phyloP scores from a whole-genome alignment of 1,140 invertebrate species.

The Sipha flava region DNA sequence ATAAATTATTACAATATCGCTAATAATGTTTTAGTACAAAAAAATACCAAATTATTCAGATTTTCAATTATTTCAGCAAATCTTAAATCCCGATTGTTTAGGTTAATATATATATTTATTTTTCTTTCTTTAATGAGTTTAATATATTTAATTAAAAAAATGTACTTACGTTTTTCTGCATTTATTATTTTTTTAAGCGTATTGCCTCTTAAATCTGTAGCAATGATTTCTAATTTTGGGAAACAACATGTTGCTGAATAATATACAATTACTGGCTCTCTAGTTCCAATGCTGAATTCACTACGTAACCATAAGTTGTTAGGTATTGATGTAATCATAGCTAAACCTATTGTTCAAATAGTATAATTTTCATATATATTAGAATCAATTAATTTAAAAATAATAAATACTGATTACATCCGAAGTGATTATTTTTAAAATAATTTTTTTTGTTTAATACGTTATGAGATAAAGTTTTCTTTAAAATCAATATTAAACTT shows the following conservation, averaged over 20 bases:
- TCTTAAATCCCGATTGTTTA: too few species aligned
- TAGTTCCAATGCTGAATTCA: conserved; percentile 36
- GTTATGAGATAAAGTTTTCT: too few species aligned
- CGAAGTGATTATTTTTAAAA: too few species aligned
- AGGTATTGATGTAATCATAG: conserved; percentile 35
- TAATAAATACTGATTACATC: too few species aligned
- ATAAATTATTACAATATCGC: too few species aligned
- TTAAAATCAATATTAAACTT: too few species aligned
- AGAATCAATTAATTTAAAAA: too few species aligned
- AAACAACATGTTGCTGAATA: conserved; percentile 36
- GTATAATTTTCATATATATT: background rate
- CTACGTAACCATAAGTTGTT: conserved; percentile 28
- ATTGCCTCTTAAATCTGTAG: conserved; percentile 37
- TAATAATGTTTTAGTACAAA: too few species aligned
- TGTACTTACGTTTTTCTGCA: conserved; percentile 36
- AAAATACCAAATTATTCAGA: too few species aligned
- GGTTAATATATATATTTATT: too few species aligned
- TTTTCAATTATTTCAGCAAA: too few species aligned
- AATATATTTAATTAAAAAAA: background rate
- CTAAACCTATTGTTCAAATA: conserved; percentile 33
- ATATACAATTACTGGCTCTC: conserved; percentile 33
- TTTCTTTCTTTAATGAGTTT: background rate
- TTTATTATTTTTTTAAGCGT: conserved; percentile 33
- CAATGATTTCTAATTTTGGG: conserved; percentile 37
- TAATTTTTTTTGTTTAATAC: too few species aligned